phyloP scores from a whole-genome alignment of 1,140 invertebrate genomes.

The Agraylea sexmaculata region DNA sequence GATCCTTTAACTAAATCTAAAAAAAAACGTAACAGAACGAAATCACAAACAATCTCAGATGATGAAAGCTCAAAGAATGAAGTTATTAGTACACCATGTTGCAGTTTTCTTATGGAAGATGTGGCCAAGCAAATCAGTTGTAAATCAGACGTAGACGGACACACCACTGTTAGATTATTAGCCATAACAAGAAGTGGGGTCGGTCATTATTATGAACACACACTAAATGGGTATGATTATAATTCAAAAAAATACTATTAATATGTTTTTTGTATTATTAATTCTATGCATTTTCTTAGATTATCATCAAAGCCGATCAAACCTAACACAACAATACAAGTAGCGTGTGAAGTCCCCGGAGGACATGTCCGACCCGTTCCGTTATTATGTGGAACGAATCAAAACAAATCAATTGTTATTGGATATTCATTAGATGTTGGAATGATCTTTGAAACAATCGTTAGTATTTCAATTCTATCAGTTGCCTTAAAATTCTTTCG shows the following conservation, averaged over 20 bases:
- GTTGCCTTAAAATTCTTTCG: background rate
- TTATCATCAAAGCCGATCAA: slow-evolving; percentile 56
- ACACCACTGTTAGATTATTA: slow-evolving; percentile 39
- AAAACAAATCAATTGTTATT: slow-evolving; percentile 29
- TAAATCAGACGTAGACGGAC: slow-evolving; percentile 33
- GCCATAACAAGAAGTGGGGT: slow-evolving; percentile 62
- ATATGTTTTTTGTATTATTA: background rate
- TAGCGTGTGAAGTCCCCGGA: slow-evolving; percentile 42
- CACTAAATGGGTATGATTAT: slow-evolving; percentile 52
- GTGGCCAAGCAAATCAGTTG: slow-evolving; percentile 43
- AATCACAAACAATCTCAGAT: too few relatives aligned
- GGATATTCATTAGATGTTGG: slow-evolving; percentile 24
- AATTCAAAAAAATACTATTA: background rate
- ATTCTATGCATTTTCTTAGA: slow-evolving; percentile 27
- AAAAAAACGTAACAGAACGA: too few relatives aligned
- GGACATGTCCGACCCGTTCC: slow-evolving; percentile 37
- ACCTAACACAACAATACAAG: slow-evolving; percentile 55
- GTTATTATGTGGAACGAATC: slow-evolving; percentile 33
- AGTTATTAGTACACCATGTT: slow-evolving; percentile 29
- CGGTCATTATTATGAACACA: slow-evolving; percentile 63
- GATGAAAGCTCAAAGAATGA: too few relatives aligned
- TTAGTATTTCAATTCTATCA: slow-evolving; percentile 25
- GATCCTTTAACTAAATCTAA: too few relatives aligned
- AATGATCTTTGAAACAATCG: slow-evolving; percentile 54
- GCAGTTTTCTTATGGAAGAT: slow-evolving; percentile 55